Conservation (phyloP, 2,888 invertebrate genomes). For the Tachina fera region DNA sequence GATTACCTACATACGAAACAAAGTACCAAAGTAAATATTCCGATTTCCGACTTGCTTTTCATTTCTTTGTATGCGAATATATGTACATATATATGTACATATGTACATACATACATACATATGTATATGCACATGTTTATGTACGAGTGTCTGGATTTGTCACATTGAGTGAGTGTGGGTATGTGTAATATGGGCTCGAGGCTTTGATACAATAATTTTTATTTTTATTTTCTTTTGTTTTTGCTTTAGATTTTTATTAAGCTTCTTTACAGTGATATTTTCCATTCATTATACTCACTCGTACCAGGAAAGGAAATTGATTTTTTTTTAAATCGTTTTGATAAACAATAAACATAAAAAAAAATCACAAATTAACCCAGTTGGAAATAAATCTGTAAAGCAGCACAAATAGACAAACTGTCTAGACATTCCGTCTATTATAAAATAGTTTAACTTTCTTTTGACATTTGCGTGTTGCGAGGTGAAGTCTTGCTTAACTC, state of each 20-base stretch:
- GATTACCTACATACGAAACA: slow-evolving; percentile 29
- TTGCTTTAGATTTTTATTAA: slow-evolving; percentile 26
- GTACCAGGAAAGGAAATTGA: slow-evolving; percentile 19
- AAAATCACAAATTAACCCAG: slow-evolving; percentile 37
- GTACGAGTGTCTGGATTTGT: background rate
- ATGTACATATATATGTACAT: slow-evolving; percentile 6
- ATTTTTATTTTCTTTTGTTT: slow-evolving; percentile 20
- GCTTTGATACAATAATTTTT: slow-evolving; percentile 44
- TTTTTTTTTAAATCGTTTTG: slow-evolving; percentile 20
- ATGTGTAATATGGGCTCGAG: slow-evolving; percentile 40
- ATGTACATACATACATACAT: slow-evolving; percentile 8
- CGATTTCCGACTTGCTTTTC: too few species aligned
- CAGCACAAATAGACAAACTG: slow-evolving; percentile 41
- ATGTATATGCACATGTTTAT: background rate
- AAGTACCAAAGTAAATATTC: too few species aligned
- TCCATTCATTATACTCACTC: slow-evolving; percentile 33
- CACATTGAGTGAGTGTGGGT: background rate
- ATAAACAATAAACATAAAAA: slow-evolving; percentile 25
- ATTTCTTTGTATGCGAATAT: too few species aligned
- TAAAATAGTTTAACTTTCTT: background rate
- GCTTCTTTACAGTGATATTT: slow-evolving; percentile 31
- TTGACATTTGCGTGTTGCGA: background rate
- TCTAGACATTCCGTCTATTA: slow-evolving; percentile 53
- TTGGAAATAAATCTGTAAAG: slow-evolving; percentile 37
- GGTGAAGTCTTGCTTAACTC: background rate